Conservation (phyloP, 1,140 invertebrate species). For the Apis cerana region DNA sequence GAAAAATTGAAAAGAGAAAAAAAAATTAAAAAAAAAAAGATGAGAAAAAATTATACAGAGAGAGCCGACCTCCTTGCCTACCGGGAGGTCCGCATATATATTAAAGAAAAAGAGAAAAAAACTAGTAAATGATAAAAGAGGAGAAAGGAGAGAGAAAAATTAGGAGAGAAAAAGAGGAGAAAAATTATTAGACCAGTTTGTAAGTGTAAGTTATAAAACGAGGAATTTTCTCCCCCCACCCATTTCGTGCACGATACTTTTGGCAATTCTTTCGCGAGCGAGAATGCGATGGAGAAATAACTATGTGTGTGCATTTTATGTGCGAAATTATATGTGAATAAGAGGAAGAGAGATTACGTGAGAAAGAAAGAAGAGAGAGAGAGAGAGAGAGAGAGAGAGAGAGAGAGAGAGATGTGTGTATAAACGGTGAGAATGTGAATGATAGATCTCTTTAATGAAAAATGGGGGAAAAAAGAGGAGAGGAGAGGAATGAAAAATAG, state of each 20-base stretch:
- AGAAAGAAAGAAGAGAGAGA: slow-evolving; percentile 25
- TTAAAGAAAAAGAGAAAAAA: slow-evolving; percentile 78
- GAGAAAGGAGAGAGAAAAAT: slow-evolving; percentile 65
- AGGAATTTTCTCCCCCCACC: slow-evolving; percentile 60
- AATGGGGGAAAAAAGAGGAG: slow-evolving; percentile 16
- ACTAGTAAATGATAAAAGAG: slow-evolving; percentile 75
- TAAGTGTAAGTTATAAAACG: slow-evolving; percentile 75
- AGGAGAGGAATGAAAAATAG: slow-evolving; percentile 6
- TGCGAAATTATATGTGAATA: slow-evolving; percentile 41
- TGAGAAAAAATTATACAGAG: slow-evolving; percentile 80
- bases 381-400: slow-evolving; percentile 49
- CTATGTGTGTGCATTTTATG: slow-evolving; percentile 22
- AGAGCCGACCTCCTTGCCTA: slow-evolving; percentile 80
- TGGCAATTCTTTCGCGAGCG: slow-evolving; percentile 78
- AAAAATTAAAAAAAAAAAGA: slow-evolving; percentile 67
- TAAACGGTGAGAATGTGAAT: slow-evolving; percentile 48
- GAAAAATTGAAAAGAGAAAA: slow-evolving; percentile 51
- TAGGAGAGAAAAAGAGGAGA: slow-evolving; percentile 59
- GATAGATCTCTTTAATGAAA: slow-evolving; percentile 28
- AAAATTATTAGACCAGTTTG: slow-evolving; percentile 80
- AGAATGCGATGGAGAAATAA: slow-evolving; percentile 62
- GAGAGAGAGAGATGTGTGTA: slow-evolving; percentile 4
- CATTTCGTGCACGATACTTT: slow-evolving; percentile 73
- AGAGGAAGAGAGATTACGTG: slow-evolving; percentile 4
- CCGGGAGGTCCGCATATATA: slow-evolving; percentile 80